A percentile compares a stretch with the other conserved stretches of the same genome.
Conservation (phyloP, 2,113 vertebrate genomes). For the Paradisaea rubra region DNA sequence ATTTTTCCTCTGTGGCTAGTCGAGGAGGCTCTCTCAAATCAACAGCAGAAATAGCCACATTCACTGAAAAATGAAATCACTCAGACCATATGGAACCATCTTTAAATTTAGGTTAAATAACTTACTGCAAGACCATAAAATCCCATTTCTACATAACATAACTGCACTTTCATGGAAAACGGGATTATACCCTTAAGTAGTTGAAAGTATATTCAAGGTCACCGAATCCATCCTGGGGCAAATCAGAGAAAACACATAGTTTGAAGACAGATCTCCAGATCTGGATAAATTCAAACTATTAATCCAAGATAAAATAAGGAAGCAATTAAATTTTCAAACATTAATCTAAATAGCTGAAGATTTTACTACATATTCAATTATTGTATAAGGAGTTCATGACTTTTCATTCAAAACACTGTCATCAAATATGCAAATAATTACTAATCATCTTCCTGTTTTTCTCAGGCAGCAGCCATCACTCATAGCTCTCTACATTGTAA, state of each 20-base stretch:
- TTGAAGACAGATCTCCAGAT: background rate
- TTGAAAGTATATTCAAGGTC: conserved; percentile 21
- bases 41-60: background rate
- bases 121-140: conserved; percentile 31
- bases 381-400: background rate
- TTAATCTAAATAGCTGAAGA: background rate
- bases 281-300: background rate
- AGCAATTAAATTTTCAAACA: background rate
- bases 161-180: conserved; percentile 37
- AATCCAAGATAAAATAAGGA: background rate
- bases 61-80: conserved; percentile 13
- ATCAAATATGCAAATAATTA: background rate
- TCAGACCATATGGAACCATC: background rate
- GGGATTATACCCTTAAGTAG: conserved; percentile 2
- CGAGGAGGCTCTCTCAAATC: background rate
- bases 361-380: background rate
- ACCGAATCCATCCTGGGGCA: background rate
- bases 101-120: conserved; percentile 44
- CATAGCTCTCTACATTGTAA: background rate
- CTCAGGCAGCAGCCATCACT: background rate
- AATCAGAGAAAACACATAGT: background rate
- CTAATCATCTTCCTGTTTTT: background rate
- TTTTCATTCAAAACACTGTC: background rate
- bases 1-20: background rate
- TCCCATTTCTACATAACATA: conserved; percentile 13